These are phyloP conservation scores for Limnodromus scolopaceus DNA, from an alignment of 2,797 vertebrate genomes.

Conservation along the genomic window DNA sequence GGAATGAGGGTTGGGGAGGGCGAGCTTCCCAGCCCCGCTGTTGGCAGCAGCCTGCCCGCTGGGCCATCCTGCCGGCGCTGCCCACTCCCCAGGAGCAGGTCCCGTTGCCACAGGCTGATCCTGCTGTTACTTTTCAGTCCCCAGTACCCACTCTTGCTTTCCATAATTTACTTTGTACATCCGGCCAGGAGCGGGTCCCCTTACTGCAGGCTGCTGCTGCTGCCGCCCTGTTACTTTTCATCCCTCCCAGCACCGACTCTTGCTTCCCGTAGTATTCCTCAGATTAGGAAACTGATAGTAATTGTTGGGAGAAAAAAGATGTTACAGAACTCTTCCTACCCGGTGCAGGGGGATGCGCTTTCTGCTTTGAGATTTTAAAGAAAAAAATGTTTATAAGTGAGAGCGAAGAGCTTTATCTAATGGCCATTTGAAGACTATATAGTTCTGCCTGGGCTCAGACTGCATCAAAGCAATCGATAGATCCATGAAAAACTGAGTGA, in stretches of 20 bases:
- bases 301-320: background rate
- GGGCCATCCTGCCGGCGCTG: background rate
- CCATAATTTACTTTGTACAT: background rate
- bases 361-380: background rate
- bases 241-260: background rate
- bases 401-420: background rate
- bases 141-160: background rate
- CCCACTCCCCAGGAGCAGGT: background rate
- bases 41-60: background rate
- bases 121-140: background rate
- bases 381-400: background rate
- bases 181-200: background rate
- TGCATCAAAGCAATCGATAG: constrained; percentile 1
- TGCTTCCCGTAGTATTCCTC: background rate
- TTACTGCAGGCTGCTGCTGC: background rate
- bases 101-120: background rate
- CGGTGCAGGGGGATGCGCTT: background rate
- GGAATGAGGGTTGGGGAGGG: background rate
- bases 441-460: background rate
- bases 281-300: background rate
- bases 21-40: background rate
- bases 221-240: background rate
- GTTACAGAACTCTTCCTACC: background rate
- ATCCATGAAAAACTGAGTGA: background rate
- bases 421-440: background rate